A percentile compares a stretch with the other conserved stretches of the same genome.
Evolutionary conservation across 2,113 vertebrate genomes (phyloP).

Genomic region (Sterrhoptilus dennistouni): DNA sequence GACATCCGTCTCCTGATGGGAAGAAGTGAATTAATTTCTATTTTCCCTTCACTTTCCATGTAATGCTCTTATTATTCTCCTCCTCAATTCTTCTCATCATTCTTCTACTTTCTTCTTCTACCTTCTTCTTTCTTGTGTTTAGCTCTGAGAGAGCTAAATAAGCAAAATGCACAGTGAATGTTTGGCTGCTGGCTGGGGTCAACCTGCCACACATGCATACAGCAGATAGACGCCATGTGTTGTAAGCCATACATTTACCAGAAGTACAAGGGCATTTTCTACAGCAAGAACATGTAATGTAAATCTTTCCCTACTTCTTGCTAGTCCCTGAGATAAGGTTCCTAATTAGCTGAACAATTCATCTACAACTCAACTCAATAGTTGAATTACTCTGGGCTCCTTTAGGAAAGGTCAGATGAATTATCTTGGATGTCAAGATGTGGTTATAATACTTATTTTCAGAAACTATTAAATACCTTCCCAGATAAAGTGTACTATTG

Average conservation of each 20-base stretch:
- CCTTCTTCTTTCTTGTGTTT: too few species aligned
- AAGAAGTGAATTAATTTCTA: background rate
- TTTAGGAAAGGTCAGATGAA: background rate
- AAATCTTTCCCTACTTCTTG: background rate
- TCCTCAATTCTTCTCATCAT: background rate
- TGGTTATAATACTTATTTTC: background rate
- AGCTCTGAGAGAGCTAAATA: background rate
- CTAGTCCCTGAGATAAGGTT: background rate
- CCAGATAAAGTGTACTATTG: background rate
- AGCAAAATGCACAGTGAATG: background rate
- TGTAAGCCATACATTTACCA: background rate
- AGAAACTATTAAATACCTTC: background rate
- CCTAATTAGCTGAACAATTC: background rate
- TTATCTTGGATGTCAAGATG: background rate
- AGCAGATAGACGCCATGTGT: rapidly evolving
- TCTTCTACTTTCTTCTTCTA: background rate
- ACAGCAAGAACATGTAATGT: background rate
- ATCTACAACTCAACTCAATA: background rate
- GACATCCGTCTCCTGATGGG: background rate
- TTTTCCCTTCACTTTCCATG: background rate
- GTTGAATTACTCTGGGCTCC: background rate
- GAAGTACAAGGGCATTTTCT: background rate
- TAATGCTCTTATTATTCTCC: rapidly evolving
- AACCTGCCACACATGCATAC: background rate
- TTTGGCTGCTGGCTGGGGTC: background rate